Evolutionary conservation across 2,888 invertebrate species (phyloP), one percentile per base, ranked within the genome.

Genomic region (Aelia acuminata): DNA sequence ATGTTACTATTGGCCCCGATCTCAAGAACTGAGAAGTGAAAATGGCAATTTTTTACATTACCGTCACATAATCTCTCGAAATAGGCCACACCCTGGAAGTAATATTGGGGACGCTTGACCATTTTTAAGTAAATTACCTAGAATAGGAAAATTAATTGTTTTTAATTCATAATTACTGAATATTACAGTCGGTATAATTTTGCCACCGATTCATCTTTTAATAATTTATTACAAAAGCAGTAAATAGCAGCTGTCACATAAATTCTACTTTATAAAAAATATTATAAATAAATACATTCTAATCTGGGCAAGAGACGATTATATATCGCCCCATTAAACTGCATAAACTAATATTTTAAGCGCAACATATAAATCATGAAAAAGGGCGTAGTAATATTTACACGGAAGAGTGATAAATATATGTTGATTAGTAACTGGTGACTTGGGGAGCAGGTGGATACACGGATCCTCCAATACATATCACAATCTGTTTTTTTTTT

Each of bases 401-500:
- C 63, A 35, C 31, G 18, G 31, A 35, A 20, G 63, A 31, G 63
- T 70, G 63, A 70, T 70, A 70, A 70, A 70, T 70, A 70, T 35
- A 35, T 35, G 63, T 70, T 70, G 31, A 70, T 70, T 70, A 70
- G 63, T 70, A 70, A 70, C 63, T 70, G 63, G 63, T 35, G 63
- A 70, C 63, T 70, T 18, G 31, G 63, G n/a, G 35, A 70, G 63
- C 63, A 70, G 63, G 63, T 70, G 63, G 63, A 70, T 70, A 70
- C 57, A 26, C 57, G 57, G 26, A 26, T 57, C 57, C 11, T 18
- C 63, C 63, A 35, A 70, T 35, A 70, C 63, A 35, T 35, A 70
- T 70, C 31, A 70, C 63, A 70, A 70, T 70, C 63, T 35, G 35
- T 70, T 70, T 70, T 70, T 70, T 70, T n/a, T n/a, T n/a, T n/a